Percentiles rank a stretch among this genome's conserved stretches.
phyloP scores from a whole-genome alignment of 2,797 vertebrate genomes.

The Coilia nasus region DNA sequence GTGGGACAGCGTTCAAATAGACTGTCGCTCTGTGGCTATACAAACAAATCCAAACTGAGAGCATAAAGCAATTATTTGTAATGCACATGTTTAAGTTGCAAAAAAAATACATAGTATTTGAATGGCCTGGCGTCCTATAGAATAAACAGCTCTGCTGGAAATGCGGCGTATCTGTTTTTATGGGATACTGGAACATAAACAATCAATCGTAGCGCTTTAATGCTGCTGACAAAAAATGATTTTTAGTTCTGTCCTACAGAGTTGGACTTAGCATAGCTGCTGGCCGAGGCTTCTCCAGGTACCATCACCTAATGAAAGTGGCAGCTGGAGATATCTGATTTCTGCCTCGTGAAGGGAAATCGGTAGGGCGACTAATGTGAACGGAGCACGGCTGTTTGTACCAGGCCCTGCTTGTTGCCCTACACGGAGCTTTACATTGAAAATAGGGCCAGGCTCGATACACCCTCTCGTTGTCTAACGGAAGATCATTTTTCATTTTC shows the following conservation, averaged over 20 bases:
- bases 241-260: conserved; percentile 17
- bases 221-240: neutral
- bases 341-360: conserved; percentile 19
- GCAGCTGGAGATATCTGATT: conserved; percentile 26
- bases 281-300: conserved; percentile 13
- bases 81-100: neutral
- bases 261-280: conserved; percentile 9
- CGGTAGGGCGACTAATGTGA: conserved; percentile 20
- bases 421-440: conserved; percentile 3
- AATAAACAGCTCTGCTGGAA: neutral
- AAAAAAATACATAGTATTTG: neutral
- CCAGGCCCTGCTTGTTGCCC: conserved; percentile 7
- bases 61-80: neutral
- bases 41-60: neutral
- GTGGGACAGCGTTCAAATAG: neutral
- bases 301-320: conserved; percentile 24
- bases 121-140: neutral
- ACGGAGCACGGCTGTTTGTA: conserved; percentile 19
- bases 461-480: conserved; percentile 25
- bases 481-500: conserved; percentile 27
- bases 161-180: neutral
- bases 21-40: neutral
- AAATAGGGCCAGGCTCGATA: conserved; percentile 22
- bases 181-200: neutral
- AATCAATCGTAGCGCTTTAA: conserved; percentile 4